A percentile compares a stretch with the other conserved stretches of the same genome.
These are phyloP conservation scores for Xiphophorus couchianus DNA, from an alignment of 2,113 vertebrate species.

Conservation along the genomic window DNA sequence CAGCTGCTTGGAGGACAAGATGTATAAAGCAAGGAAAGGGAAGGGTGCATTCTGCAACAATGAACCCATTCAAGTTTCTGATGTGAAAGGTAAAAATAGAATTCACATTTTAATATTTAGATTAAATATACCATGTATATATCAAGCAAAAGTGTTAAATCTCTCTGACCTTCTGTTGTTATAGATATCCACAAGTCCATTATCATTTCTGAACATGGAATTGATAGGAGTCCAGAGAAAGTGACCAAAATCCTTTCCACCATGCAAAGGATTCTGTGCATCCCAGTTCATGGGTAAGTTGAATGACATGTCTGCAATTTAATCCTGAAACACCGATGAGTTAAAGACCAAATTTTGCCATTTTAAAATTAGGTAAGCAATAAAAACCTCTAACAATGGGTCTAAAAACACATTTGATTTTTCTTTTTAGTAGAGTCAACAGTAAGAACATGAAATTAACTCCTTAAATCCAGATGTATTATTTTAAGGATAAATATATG, in stretches of 20 bases:
- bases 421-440: no score
- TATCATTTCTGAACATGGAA: conserved; percentile 89
- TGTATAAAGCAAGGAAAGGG: conserved; percentile 91
- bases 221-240: conserved; percentile 81
- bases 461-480: no score
- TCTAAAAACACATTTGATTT: background rate
- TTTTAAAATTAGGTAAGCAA: no score
- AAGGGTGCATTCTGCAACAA: conserved; percentile 92
- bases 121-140: background rate
- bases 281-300: conserved; percentile 89
- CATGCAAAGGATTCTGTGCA: conserved; percentile 88
- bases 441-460: no score
- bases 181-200: conserved; percentile 90
- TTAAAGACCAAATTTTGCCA: background rate
- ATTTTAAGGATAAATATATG: no score
- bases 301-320: background rate
- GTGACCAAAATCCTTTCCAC: conserved; percentile 87
- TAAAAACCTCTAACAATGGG: background rate
- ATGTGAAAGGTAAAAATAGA: conserved; percentile 82
- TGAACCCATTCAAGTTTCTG: conserved; percentile 86
- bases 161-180: conserved; percentile 9
- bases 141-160: background rate
- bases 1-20: conserved; percentile 95
- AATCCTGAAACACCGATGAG: background rate
- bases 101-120: background rate